Base-by-base conservation (phyloP, 2,888 invertebrate species). In the Sinotaia quadrata region DNA sequence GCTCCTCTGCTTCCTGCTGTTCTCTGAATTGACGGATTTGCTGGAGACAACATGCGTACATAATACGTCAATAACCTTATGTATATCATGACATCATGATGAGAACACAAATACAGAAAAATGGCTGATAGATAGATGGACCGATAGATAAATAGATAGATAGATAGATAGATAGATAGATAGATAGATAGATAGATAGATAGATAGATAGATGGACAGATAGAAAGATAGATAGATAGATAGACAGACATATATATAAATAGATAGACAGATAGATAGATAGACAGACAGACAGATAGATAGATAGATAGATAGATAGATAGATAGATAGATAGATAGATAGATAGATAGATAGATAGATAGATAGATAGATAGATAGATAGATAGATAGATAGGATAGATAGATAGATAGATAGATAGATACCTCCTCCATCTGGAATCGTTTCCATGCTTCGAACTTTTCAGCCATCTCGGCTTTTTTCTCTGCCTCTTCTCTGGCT, bases 371-470 rank as follows among this genome's bases (percentile, higher is more conserved):
- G 10, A 12, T 18, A 41, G 41, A 10, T 41, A 12, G 8, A 15
- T 41, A 41, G 41, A 41, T 18, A 41, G 41, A 41, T 18, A 41
- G 41, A 41, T 10, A 41, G 10, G 8, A 15, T 12, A 15, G 18
- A 10, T 18, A 41, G 8, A 41, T 18, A 41, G 18, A 37, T n/a
- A 49, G 15, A 51, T 21, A 15, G 27, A 18, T 29, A 1, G 18
- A 29, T 27, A 60, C 44, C 21, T 27, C 24, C 44, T 44, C 31
- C 33, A 51, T 33, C 68, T 61, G 37, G 63, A 27, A 68, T 61
- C 44, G 18, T 33, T 68, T 37, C 60, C 24, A 68, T 61, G 37
- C 31, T 44, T 60, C 31, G 21, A 34, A 37, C 41, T 60, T n/a
- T 27, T 60, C 31, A 5, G 10, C 29, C 37, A 44, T 27, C 21